Evolutionary conservation across 2,113 vertebrate genomes (phyloP).

Genomic region (Trochalopteron elliotii): DNA sequence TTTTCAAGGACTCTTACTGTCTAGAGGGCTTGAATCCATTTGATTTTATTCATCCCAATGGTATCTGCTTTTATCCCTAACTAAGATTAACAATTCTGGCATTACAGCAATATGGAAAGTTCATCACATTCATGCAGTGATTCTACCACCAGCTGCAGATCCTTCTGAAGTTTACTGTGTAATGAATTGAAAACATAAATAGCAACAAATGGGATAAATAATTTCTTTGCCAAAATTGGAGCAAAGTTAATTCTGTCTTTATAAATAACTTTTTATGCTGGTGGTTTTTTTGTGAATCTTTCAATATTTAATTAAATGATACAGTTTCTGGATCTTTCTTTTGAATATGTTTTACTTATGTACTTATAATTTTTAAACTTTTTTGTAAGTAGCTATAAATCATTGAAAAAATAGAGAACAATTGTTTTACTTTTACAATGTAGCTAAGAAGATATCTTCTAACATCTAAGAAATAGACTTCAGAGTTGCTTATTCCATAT

Average conservation of each 20-base stretch:
- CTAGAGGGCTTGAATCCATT: constrained; percentile 11
- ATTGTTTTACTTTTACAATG: neutral
- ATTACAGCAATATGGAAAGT: constrained; percentile 11
- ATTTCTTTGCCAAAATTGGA: neutral
- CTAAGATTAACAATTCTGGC: constrained; percentile 19
- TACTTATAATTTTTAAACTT: neutral
- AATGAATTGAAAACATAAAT: constrained; percentile 27
- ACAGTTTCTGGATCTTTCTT: neutral
- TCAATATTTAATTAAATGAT: neutral
- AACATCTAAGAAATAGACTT: neutral
- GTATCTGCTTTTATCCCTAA: constrained; percentile 40
- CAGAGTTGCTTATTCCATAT: neutral
- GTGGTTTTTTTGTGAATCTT: neutral
- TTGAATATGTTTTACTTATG: neutral
- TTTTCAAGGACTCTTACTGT: constrained; percentile 43
- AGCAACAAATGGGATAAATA: constrained; percentile 41
- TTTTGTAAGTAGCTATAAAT: neutral
- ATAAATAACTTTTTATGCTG: constrained; percentile 16
- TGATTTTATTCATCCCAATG: constrained; percentile 55
- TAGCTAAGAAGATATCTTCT: neutral
- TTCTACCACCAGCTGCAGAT: constrained; percentile 18
- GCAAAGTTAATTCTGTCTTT: constrained; percentile 5
- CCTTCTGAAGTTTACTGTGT: constrained; percentile 17
- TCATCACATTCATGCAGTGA: neutral
- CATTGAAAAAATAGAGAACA: neutral